Evolutionary conservation across 2,113 vertebrate genomes (phyloP).

Genomic region (Poicephalus meyeri): DNA sequence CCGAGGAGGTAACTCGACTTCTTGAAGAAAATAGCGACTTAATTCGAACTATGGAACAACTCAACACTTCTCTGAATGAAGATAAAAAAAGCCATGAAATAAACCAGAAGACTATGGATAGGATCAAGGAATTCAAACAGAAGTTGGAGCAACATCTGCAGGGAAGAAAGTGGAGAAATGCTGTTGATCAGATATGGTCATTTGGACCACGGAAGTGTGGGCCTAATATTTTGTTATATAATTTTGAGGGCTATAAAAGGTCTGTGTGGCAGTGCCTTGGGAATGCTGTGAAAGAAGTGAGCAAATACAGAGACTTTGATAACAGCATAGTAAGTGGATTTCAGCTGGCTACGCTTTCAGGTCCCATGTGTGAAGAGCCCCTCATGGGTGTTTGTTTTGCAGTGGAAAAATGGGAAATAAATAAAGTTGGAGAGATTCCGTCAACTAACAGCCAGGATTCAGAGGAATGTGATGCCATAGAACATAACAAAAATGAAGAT

Average conservation of each 20-base stretch:
- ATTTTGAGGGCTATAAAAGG: slow-evolving; percentile 78
- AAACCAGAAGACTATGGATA: slow-evolving; percentile 78
- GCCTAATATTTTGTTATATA: slow-evolving; percentile 91
- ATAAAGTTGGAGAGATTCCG: slow-evolving; percentile 41
- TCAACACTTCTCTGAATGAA: slow-evolving; percentile 84
- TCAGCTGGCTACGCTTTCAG: slow-evolving; percentile 90
- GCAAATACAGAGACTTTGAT: slow-evolving; percentile 83
- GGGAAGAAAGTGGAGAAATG: slow-evolving; percentile 90
- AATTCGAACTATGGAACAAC: slow-evolving; percentile 89
- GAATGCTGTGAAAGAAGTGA: slow-evolving; percentile 15
- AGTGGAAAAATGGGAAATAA: slow-evolving; percentile 89
- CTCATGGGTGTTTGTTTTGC: slow-evolving; percentile 96
- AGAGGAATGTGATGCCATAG: background rate
- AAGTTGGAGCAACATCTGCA: slow-evolving; percentile 83
- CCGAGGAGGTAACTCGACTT: slow-evolving; percentile 84
- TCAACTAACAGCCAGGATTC: slow-evolving; percentile 39
- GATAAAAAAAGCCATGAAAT: slow-evolving; percentile 76
- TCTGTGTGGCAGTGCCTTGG: slow-evolving; percentile 88
- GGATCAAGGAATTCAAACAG: slow-evolving; percentile 81
- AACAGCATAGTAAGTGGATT: slow-evolving; percentile 95
- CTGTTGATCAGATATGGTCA: slow-evolving; percentile 89
- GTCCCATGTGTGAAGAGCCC: slow-evolving; percentile 97
- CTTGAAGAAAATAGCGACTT: slow-evolving; percentile 87
- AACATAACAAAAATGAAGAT: background rate
- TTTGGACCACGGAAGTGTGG: slow-evolving; percentile 95